These are phyloP conservation scores for Diaperis boleti DNA, from an alignment of 2,888 invertebrate species.

Conservation along the genomic window DNA sequence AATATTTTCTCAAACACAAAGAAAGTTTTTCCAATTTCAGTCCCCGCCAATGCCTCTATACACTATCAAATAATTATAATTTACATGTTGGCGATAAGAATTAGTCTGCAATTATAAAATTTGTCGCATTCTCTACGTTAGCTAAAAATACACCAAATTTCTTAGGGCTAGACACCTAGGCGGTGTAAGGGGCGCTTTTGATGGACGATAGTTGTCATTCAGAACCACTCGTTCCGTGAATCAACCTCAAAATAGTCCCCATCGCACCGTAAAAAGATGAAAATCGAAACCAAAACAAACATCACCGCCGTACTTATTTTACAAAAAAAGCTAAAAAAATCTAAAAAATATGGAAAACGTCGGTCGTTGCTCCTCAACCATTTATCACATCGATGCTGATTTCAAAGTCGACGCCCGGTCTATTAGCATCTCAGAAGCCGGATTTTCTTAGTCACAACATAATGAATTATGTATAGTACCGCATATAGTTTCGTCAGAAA, in stretches of 20 bases:
- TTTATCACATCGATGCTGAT: constrained; percentile 12
- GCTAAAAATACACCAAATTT: constrained; percentile 1
- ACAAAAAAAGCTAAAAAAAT: background rate
- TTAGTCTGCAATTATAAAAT: too few relatives aligned
- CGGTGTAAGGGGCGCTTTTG: constrained; percentile 44
- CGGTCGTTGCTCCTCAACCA: constrained; percentile 35
- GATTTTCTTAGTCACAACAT: constrained; percentile 56
- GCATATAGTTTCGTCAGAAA: constrained; percentile 50
- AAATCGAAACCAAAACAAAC: constrained; percentile 29
- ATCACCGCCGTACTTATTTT: background rate
- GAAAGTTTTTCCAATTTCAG: too few relatives aligned
- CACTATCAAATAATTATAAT: too few relatives aligned
- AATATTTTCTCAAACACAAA: too few relatives aligned
- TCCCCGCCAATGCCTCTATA: too few relatives aligned
- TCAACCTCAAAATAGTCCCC: constrained; percentile 59
- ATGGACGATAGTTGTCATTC: constrained; percentile 57
- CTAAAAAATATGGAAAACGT: constrained; percentile 6
- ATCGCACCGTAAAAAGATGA: constrained; percentile 55
- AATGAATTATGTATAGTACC: constrained; percentile 55
- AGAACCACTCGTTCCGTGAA: constrained; percentile 56
- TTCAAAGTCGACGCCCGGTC: constrained; percentile 35
- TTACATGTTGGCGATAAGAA: too few relatives aligned
- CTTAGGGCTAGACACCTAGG: background rate
- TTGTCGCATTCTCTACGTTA: too few relatives aligned
- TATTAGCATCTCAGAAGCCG: constrained; percentile 48